Evolutionary conservation across 2,888 invertebrate species (phyloP).

Genomic region (Amitus sp.): DNA sequence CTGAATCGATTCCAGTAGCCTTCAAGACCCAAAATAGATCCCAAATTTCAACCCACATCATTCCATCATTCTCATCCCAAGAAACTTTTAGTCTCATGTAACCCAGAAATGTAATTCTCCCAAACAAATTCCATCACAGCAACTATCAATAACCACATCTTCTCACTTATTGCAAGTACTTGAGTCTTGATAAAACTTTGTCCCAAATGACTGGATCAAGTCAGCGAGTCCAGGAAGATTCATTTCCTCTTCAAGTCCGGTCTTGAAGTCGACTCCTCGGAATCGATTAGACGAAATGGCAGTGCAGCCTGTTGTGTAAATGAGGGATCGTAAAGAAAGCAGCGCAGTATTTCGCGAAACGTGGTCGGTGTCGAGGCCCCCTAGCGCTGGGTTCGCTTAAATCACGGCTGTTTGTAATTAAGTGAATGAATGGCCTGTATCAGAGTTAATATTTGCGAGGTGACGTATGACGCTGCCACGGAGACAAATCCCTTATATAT

Average conservation of each 20-base stretch:
- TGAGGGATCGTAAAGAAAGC: constrained; percentile 60
- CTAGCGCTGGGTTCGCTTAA: constrained; percentile 60
- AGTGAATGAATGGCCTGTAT: constrained; percentile 66
- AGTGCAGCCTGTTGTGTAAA: constrained; percentile 56
- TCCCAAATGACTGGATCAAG: too few species aligned
- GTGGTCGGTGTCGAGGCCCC: constrained; percentile 50
- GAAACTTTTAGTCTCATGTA: too few species aligned
- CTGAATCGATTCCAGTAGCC: too few species aligned
- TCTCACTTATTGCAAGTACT: too few species aligned
- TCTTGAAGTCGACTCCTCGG: constrained; percentile 20
- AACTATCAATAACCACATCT: too few species aligned
- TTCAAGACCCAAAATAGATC: too few species aligned
- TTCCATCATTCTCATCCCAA: too few species aligned
- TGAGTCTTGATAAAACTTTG: too few species aligned
- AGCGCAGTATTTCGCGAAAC: constrained; percentile 37
- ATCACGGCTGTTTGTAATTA: constrained; percentile 66
- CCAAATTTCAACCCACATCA: too few species aligned
- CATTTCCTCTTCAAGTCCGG: constrained; percentile 5
- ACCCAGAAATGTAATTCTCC: too few species aligned
- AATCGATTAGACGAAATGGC: constrained; percentile 45
- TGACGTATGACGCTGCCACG: constrained; percentile 64
- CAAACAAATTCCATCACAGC: too few species aligned
- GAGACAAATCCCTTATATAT: constrained; percentile 66
- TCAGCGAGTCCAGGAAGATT: too few species aligned
- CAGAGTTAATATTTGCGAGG: constrained; percentile 66